Evolutionary conservation across 1,140 invertebrate genomes (phyloP).

Genomic region (Listronotus bonariensis): DNA sequence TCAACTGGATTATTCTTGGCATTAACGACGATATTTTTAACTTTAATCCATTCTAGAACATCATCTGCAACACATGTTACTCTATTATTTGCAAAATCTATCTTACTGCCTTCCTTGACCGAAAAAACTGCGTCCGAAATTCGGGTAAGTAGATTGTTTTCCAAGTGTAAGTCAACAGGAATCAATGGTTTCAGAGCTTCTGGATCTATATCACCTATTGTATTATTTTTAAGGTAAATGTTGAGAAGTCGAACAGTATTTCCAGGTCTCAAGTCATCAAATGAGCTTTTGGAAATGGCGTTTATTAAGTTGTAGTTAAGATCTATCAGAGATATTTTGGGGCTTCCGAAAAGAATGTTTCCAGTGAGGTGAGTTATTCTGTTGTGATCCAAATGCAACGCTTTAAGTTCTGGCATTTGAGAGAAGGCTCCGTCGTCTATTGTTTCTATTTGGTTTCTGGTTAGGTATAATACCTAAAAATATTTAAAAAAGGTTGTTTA

Average conservation of each 20-base stretch:
- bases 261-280: conserved; percentile 19
- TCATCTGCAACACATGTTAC: conserved; percentile 33
- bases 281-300: conserved; percentile 7
- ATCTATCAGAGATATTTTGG: conserved; percentile 19
- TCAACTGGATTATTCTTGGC: conserved; percentile 34
- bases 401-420: conserved; percentile 29
- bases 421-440: conserved; percentile 36
- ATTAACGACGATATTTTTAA: conserved; percentile 14
- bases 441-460: conserved; percentile 37
- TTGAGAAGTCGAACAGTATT: background rate
- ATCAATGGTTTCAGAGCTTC: conserved; percentile 11
- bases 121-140: conserved; percentile 3
- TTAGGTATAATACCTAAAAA: conserved; percentile 35
- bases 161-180: conserved; percentile 29
- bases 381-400: conserved; percentile 40
- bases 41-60: conserved; percentile 24
- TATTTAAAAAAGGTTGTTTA: no score
- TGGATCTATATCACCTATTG: conserved; percentile 16
- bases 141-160: conserved; percentile 15
- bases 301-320: conserved; percentile 24
- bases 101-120: conserved; percentile 22
- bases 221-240: conserved; percentile 25
- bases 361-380: conserved; percentile 25
- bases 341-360: conserved; percentile 24
- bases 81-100: conserved; percentile 32